Evolutionary conservation across 1,140 invertebrate genomes (phyloP).

Genomic region (Neodiprion fabricii): DNA sequence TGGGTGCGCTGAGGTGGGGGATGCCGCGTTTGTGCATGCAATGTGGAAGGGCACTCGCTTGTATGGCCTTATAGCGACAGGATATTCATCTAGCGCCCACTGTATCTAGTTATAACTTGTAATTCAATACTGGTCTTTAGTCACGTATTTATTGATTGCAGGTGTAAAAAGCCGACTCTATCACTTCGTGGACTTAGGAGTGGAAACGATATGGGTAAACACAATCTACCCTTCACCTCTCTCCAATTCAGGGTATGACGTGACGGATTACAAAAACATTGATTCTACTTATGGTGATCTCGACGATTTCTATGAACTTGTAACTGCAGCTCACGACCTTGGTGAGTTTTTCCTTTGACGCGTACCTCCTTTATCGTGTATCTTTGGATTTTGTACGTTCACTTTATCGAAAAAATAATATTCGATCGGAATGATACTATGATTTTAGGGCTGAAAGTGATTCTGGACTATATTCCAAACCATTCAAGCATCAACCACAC

Average conservation of each 20-base stretch:
- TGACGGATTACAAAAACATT: conserved; percentile 62
- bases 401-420: conserved; percentile 33
- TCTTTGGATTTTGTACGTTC: conserved; percentile 10
- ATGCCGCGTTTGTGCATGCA: no score
- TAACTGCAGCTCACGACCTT: conserved; percentile 40
- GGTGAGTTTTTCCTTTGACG: conserved; percentile 31
- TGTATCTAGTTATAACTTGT: no score
- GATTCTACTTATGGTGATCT: conserved; percentile 62
- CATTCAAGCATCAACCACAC: conserved; percentile 80
- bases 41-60: no score
- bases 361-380: conserved; percentile 13
- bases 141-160: conserved; percentile 22
- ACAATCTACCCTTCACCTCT: conserved; percentile 63
- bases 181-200: conserved; percentile 60
- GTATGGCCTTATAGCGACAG: no score
- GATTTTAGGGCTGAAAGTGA: conserved; percentile 74
- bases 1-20: no score
- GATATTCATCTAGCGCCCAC: no score
- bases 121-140: no score
- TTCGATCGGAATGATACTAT: conserved; percentile 58
- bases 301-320: conserved; percentile 59
- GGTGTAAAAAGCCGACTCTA: conserved; percentile 46
- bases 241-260: conserved; percentile 62
- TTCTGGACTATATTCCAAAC: conserved; percentile 88
- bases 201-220: conserved; percentile 64